phyloP scores from a whole-genome alignment of 1,140 invertebrate genomes.

The Leucophenga varia region DNA sequence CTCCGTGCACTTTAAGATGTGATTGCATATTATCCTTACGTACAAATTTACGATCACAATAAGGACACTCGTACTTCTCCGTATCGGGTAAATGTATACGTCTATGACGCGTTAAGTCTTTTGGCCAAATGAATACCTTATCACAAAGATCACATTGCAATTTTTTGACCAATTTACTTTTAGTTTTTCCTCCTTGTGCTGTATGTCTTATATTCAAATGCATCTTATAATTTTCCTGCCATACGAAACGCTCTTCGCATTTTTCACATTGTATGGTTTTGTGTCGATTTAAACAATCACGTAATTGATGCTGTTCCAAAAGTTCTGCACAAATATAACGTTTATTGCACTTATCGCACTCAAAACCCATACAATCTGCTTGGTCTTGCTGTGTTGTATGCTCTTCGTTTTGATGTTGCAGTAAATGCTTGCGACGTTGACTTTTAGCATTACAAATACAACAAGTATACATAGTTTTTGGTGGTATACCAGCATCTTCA shows the following conservation, averaged over 20 bases:
- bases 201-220: constrained; percentile 23
- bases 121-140: constrained; percentile 59
- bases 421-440: constrained; percentile 12
- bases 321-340: constrained; percentile 27
- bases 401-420: constrained; percentile 26
- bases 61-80: constrained; percentile 58
- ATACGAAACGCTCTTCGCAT: constrained; percentile 34
- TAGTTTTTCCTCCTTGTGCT: constrained; percentile 7
- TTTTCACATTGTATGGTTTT: constrained; percentile 20
- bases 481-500: neutral
- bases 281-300: constrained; percentile 27
- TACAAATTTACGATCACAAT: constrained; percentile 60
- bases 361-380: constrained; percentile 5
- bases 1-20: constrained; percentile 34
- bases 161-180: constrained; percentile 16
- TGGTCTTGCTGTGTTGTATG: constrained; percentile 21
- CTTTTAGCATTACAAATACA: constrained; percentile 21
- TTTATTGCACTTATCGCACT: constrained; percentile 23
- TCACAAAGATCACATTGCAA: constrained; percentile 59
- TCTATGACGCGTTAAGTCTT: constrained; percentile 58
- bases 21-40: constrained; percentile 58
- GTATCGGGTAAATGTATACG: constrained; percentile 57
- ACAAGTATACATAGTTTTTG: constrained; percentile 18
- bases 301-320: constrained; percentile 33
- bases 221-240: constrained; percentile 30